These are phyloP conservation scores for Anseranas semipalmata DNA, from an alignment of 2,113 vertebrate genomes.

Conservation along the genomic window DNA sequence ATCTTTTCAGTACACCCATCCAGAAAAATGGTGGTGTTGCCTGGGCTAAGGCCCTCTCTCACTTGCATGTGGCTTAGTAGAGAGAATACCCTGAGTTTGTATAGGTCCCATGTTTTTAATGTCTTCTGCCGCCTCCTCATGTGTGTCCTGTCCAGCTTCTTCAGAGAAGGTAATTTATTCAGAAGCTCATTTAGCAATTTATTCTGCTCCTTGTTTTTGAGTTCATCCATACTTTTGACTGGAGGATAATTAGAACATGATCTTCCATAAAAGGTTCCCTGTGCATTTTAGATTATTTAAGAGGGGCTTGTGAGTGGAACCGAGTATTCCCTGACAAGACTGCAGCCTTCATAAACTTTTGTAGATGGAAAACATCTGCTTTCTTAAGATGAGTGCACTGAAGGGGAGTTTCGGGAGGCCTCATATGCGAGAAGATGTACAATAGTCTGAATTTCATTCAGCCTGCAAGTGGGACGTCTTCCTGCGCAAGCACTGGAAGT, in stretches of 20 bases:
- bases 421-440: not conserved
- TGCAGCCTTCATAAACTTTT: constrained; percentile 14
- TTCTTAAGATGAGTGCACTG: not conserved
- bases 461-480: not conserved
- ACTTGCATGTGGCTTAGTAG: accelerated
- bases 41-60: not conserved
- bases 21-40: accelerated
- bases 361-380: constrained; percentile 5
- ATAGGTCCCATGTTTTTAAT: accelerated
- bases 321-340: not conserved
- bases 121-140: not conserved
- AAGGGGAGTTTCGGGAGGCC: not conserved
- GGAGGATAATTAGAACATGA: not conserved
- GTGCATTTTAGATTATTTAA: not conserved
- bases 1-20: not conserved
- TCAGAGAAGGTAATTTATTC: not conserved
- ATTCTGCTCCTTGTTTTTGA: not conserved
- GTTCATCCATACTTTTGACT: not conserved
- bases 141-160: not conserved
- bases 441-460: not conserved
- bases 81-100: not conserved
- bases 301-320: not conserved
- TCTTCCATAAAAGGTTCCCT: not conserved
- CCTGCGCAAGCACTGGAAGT: not conserved
- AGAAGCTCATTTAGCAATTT: not conserved